Evolutionary conservation across 2,797 vertebrate genomes (phyloP), one percentile per base, ranked within the genome.

Genomic region (Myripristis murdjan): DNA sequence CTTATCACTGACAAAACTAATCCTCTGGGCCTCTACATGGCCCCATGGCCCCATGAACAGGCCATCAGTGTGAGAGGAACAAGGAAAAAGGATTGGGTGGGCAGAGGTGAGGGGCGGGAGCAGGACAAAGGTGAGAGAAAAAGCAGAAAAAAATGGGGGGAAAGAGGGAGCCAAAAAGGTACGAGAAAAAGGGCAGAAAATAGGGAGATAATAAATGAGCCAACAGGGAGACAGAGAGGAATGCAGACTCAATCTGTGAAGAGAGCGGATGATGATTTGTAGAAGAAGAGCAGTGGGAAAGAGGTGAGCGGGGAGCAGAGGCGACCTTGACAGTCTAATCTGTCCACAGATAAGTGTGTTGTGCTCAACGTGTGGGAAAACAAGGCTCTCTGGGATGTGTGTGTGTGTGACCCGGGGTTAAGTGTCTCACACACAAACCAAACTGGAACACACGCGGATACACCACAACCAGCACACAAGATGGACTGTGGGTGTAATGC

Each of bases 1-100:
- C 80, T 87, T 91, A 87, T 90, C 89, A 64, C 55, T 77, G 87
- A 79, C 80, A 78, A 89, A 85, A 73, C 72, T 70, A 85, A 82
- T 76, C 87, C 81, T 73, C 76, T 52, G 61, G 74, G 64, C 60
- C 73, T 12, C 71, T 18, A 33, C 39, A 43, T 41, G 58, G 72
- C 62, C 74, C 53, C 31, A 0, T 60, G 67, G 41, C 26, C 63
- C 72, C 61, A 23, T 16, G 26, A 51, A 48, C 24, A 0, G 2
- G 37, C 56, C 70, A 56, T 70, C 75, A 70, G 73, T 67, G 71
- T 87, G 81, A 83, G 82, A 88, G 89, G 74, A 61, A 43, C 51
- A 20, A 77, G 55, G 68, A n/a, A 41, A 3, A 39, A 39, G 7
- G 26, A 49, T 54, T 14, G 35, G 18, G 35, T 31, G 9, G 18